Evolutionary conservation across 2,888 invertebrate genomes (phyloP).

Genomic region (Dolichomitus sp.): DNA sequence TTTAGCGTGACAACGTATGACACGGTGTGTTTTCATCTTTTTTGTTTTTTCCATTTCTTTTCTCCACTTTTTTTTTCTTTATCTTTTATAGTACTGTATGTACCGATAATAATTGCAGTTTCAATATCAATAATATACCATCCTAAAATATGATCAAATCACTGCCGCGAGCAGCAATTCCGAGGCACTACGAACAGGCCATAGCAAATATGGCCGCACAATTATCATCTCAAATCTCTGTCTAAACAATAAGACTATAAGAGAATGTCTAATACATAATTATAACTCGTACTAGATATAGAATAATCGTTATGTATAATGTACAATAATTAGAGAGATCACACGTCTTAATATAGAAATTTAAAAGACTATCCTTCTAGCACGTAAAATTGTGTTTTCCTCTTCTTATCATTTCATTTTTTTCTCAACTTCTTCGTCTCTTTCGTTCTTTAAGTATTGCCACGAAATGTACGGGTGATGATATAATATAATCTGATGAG

Average conservation of each 20-base stretch:
- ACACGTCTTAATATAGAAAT: conserved; percentile 86
- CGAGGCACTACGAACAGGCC: conserved; percentile 86
- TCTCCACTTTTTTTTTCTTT: conserved; percentile 55
- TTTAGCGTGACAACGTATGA: conserved; percentile 72
- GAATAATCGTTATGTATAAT: conserved; percentile 73
- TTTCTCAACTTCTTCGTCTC: conserved; percentile 40
- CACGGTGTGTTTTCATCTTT: conserved; percentile 66
- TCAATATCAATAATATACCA: conserved; percentile 83
- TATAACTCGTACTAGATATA: conserved; percentile 80
- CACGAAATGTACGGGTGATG: conserved; percentile 79
- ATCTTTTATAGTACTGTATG: conserved; percentile 77
- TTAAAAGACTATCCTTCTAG: conserved; percentile 85
- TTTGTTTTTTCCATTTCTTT: conserved; percentile 24
- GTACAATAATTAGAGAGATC: conserved; percentile 86
- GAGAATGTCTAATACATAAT: conserved; percentile 79
- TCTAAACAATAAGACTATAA: conserved; percentile 73
- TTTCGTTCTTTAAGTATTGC: conserved; percentile 81
- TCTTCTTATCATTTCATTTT: conserved; percentile 39
- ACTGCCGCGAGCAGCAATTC: conserved; percentile 86
- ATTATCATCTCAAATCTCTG: conserved; percentile 82
- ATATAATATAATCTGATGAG: conserved; percentile 76
- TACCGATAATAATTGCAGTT: conserved; percentile 83
- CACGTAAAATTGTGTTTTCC: conserved; percentile 78
- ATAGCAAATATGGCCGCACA: conserved; percentile 85
- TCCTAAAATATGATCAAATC: conserved; percentile 86